Evolutionary conservation across 1,140 invertebrate genomes (phyloP), one percentile per base, ranked within the genome.

Genomic region (Chionoecetes opilio): DNA sequence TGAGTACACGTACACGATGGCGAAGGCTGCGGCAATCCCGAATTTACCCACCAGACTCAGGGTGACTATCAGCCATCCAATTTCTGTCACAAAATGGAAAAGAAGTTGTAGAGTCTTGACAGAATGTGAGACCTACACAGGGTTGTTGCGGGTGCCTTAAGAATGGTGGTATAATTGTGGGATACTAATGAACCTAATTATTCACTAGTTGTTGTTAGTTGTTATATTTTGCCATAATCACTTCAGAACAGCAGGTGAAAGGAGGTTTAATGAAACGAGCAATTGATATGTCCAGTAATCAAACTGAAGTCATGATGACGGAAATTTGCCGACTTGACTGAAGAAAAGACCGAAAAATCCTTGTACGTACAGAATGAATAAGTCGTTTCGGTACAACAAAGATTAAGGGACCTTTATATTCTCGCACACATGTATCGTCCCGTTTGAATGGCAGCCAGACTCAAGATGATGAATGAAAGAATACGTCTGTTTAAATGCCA

Each of bases 1-100:
- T 96, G 98, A 98, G 96, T 99, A 99, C 0, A 99, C 98, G 97
- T 99, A 99, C 95, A 99, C 98, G 0, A 98, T 98, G 53, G 98
- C 98, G 96, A 99, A 99, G 0, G 98, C 98, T 0, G 98, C 98
- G 0, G 98, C 98, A 96, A 99, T 98, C 53, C 98, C 98, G 98
- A 99, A 99, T 97, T 99, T 99, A 3, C 98, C 98, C 84, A 98
- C 97, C 53, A 99, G 97, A 0, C 97, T 97, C 82, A 98, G 97
- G 11, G 98, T 98, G 0, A 98, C 97, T 46, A 95, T 96, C 35
- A 96, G 87, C 95, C 95, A 96, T 35, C 34, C 46, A 89, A 90
- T 38, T 9, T 90, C 94, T 95, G 63, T 90, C 17, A 82, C 41
- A 32, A 93, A 88, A 93, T 35, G 84, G 37, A 90, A n/a, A 93